Evolutionary conservation across 2,113 vertebrate genomes (phyloP).

Genomic region (Eleginops maclovinus): DNA sequence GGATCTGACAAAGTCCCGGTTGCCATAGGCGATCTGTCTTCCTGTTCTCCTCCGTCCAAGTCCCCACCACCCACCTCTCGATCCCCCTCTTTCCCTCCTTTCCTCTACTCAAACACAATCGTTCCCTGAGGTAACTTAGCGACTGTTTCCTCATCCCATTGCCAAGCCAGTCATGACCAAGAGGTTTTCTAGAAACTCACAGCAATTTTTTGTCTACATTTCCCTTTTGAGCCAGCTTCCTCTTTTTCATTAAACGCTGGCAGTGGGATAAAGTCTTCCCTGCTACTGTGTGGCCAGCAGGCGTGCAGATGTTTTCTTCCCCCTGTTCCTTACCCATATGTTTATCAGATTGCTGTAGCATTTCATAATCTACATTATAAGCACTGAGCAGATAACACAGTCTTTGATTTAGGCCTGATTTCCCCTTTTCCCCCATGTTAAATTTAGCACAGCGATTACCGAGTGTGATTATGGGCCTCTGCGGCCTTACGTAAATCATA

Average conservation of each 20-base stretch:
- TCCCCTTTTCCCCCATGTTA: slow-evolving; percentile 71
- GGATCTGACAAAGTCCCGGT: slow-evolving; percentile 83
- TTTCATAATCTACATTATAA: slow-evolving; percentile 73
- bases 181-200: slow-evolving; percentile 59
- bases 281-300: slow-evolving; percentile 77
- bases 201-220: slow-evolving; percentile 40
- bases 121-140: slow-evolving; percentile 69
- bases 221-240: slow-evolving; percentile 56
- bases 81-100: slow-evolving; percentile 33
- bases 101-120: slow-evolving; percentile 74
- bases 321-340: slow-evolving; percentile 57
- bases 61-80: slow-evolving; percentile 53
- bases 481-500: slow-evolving; percentile 64
- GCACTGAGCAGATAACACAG: slow-evolving; percentile 69
- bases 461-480: slow-evolving; percentile 65
- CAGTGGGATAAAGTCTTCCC: slow-evolving; percentile 54
- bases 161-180: slow-evolving; percentile 62
- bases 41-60: slow-evolving; percentile 76
- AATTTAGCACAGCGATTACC: slow-evolving; percentile 80
- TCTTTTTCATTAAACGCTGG: slow-evolving; percentile 68
- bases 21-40: slow-evolving; percentile 83
- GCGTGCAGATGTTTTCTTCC: slow-evolving; percentile 72
- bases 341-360: slow-evolving; percentile 79
- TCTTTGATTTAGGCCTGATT: slow-evolving; percentile 76
- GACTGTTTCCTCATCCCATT: slow-evolving; percentile 66